phyloP scores from a whole-genome alignment of 2,113 vertebrate genomes.

The Neomonachus schauinslandi region DNA sequence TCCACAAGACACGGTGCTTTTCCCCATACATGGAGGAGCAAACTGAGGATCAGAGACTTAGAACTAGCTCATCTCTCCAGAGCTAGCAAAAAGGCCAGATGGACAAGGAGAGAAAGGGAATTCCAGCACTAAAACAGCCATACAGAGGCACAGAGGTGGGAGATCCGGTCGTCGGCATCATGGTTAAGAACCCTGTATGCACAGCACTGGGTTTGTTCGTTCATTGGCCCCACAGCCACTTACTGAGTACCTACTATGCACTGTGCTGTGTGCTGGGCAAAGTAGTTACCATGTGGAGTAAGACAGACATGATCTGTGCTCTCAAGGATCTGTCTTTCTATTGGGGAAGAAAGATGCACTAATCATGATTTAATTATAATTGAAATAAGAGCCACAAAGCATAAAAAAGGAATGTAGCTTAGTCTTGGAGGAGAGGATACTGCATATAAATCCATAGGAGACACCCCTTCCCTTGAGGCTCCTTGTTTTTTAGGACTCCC shows the following conservation, averaged over 20 bases:
- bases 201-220: background rate
- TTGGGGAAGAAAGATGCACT: background rate
- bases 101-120: background rate
- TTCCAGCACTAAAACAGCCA: background rate
- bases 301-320: background rate
- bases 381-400: background rate
- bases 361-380: background rate
- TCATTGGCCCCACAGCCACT: background rate
- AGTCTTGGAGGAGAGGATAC: background rate
- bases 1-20: background rate
- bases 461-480: background rate
- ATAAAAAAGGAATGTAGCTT: background rate
- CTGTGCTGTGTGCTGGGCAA: background rate
- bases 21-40: background rate
- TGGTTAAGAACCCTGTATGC: background rate
- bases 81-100: background rate
- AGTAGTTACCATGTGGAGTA: background rate
- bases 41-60: background rate
- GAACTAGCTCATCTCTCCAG: background rate
- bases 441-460: background rate
- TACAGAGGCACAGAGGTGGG: background rate
- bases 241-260: background rate
- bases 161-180: accelerated
- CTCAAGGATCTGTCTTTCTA: background rate
- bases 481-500: background rate